Evolutionary conservation across 2,113 vertebrate species (phyloP).

Genomic region (Hippocampus guttulatus): DNA sequence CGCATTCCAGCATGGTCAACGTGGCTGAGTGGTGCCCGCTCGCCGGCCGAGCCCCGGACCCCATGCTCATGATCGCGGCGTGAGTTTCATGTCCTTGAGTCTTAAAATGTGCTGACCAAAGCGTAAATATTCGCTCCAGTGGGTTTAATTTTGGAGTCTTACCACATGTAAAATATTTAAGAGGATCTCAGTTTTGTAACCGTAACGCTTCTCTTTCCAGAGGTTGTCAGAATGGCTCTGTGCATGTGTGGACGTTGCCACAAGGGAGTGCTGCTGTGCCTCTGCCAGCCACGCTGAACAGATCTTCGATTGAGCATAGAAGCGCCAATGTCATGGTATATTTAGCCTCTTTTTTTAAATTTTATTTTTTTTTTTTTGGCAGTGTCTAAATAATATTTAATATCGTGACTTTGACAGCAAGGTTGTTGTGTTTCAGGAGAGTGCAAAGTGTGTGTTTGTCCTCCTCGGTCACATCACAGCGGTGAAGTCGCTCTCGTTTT

Average conservation of each 20-base stretch:
- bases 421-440: constrained; percentile 48
- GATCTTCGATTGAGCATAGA: constrained; percentile 56
- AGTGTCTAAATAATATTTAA: neutral
- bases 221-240: constrained; percentile 78
- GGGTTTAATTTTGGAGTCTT: too few relatives aligned
- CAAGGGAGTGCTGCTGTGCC: constrained; percentile 68
- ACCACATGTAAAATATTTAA: neutral
- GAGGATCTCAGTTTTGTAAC: neutral
- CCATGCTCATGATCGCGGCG: constrained; percentile 75
- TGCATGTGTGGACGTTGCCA: constrained; percentile 77
- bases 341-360: constrained; percentile 10
- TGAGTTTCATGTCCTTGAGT: constrained; percentile 49
- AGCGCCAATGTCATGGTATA: constrained; percentile 59
- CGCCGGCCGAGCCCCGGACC: constrained; percentile 64
- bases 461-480: constrained; percentile 76
- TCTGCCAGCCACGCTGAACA: constrained; percentile 61
- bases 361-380: constrained; percentile 3
- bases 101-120: neutral
- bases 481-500: constrained; percentile 75
- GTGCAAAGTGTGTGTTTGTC: constrained; percentile 68
- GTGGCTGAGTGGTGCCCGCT: constrained; percentile 73
- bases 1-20: constrained; percentile 66
- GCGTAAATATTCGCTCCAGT: too few relatives aligned
- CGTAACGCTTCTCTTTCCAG: constrained; percentile 38
- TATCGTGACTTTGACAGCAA: neutral